phyloP scores from a whole-genome alignment of 1,140 invertebrate species.

The Drosophila tsacasi region DNA sequence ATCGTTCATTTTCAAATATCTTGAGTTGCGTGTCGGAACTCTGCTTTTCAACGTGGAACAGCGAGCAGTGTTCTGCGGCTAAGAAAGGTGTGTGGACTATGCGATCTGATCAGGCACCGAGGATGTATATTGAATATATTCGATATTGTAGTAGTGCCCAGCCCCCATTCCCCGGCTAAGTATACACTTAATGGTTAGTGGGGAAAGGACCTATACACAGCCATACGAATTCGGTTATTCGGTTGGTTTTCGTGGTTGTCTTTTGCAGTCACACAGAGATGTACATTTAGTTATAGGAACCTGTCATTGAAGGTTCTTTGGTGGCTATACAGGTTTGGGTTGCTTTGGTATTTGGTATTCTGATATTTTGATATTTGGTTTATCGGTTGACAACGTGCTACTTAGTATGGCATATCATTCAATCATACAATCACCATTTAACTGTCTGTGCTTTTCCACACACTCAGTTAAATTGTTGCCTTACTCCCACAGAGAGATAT shows the following conservation, averaged over 20 bases:
- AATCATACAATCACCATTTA: conserved; percentile 64
- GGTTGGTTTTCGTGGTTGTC: conserved; percentile 31
- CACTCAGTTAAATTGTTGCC: conserved; percentile 77
- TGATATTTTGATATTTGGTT: conserved; percentile 38
- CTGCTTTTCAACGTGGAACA: conserved; percentile 68
- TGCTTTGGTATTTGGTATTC: conserved; percentile 25
- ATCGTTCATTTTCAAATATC: conserved; percentile 17
- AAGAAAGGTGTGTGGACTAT: conserved; percentile 17
- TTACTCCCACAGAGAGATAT: conserved; percentile 85
- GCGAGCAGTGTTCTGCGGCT: conserved; percentile 35
- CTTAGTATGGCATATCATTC: conserved; percentile 72
- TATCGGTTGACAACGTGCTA: conserved; percentile 69
- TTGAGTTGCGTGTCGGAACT: conserved; percentile 55
- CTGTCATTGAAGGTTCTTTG: conserved; percentile 59
- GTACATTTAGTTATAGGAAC: conserved; percentile 37
- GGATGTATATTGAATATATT: conserved; percentile 40
- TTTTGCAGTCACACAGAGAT: conserved; percentile 44
- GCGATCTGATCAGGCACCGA: conserved; percentile 35
- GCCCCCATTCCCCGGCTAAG: conserved; percentile 9
- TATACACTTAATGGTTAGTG: conserved; percentile 23
- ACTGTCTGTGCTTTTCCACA: conserved; percentile 46
- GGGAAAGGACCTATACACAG: conserved; percentile 29
- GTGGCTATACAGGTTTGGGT: conserved; percentile 40
- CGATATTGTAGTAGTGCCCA: conserved; percentile 45
- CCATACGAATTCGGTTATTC: conserved; percentile 27